Evolutionary conservation across 1,140 invertebrate genomes (phyloP), one percentile per base, ranked within the genome.

Genomic region (Venturia canescens): DNA sequence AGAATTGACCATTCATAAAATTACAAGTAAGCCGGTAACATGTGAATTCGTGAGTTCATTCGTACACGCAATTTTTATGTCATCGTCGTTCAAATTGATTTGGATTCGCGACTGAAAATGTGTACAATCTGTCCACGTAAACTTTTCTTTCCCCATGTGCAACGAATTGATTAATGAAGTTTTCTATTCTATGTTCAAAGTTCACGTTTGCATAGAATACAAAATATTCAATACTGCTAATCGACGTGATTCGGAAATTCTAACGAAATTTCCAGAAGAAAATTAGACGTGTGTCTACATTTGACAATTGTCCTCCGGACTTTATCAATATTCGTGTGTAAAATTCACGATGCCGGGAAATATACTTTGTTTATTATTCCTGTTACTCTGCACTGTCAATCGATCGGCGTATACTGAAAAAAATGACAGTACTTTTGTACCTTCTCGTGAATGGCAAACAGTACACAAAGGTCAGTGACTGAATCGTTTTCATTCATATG

Each of bases 361-460:
- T 15, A 7, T 21, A 15, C n/a, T 34, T 44, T 50, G 21, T n/a
- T 72, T 72, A 26, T 72, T 48, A 13, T 1, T 72, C 16, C 21
- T 72, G n/a, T 26, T 48, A 21, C 44, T 18, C 23, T 72, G 70
- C n/a, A 48, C 70, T 23, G 70, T 72, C 70, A 72, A 72, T 72
- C 38, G n/a, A 23, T 72, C 38, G 16, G 70, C 38, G 1, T 67
- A 78, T 15, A 75, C 53, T 31, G 82, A 83, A 60, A 89, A 88
- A 84, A 92, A 91, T 63, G 84, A 88, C n/a, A 88, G 82, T 16
- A 78, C 85, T 34, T 95, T 95, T 84, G 88, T 93, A 18, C 89
- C 94, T 13, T 94, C 94, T 3, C 86, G 92, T 4, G 93, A 94
- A 85, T 95, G 94, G 94, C 93, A 94, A 87, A 89, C 88, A 69